Conservation (phyloP, 2,797 vertebrate genomes). For the Enteromius argenteus region DNA sequence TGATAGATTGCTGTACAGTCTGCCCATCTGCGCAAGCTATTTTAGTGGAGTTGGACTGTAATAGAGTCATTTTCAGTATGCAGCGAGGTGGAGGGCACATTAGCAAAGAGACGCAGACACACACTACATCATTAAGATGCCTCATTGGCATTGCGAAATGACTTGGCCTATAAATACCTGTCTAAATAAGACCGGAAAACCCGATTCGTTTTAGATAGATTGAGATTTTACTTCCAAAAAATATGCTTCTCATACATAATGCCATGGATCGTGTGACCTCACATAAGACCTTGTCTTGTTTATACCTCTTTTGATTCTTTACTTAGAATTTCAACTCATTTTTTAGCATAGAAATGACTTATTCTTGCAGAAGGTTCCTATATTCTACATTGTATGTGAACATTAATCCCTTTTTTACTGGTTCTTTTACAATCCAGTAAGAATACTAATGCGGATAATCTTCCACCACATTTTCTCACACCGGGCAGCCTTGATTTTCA, state of each 20-base stretch:
- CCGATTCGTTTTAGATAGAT: neutral
- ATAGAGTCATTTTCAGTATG: constrained; percentile 68
- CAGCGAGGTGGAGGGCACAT: constrained; percentile 68
- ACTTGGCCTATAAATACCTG: constrained; percentile 27
- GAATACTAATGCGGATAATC: constrained; percentile 74
- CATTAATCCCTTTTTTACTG: constrained; percentile 25
- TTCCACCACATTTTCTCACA: constrained; percentile 69
- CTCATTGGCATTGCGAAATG: constrained; percentile 46
- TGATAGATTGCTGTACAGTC: constrained; percentile 53
- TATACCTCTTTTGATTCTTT: neutral
- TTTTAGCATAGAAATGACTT: neutral
- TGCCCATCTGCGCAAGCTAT: constrained; percentile 66
- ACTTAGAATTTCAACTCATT: constrained; percentile 1
- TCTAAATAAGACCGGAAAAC: constrained; percentile 9
- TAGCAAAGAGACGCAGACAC: constrained; percentile 60
- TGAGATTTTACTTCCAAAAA: neutral
- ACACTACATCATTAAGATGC: constrained; percentile 51
- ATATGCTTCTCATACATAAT: neutral
- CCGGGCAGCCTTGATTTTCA: constrained; percentile 72
- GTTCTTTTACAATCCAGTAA: constrained; percentile 47
- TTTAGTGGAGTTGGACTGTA: constrained; percentile 63
- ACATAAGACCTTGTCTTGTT: constrained; percentile 19
- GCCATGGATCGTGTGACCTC: neutral
- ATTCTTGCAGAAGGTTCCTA: neutral
- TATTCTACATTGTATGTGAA: neutral